Percentiles rank a stretch among this genome's conserved stretches.
Evolutionary conservation across 2,113 vertebrate genomes (phyloP).

Genomic region (Caracal caracal): DNA sequence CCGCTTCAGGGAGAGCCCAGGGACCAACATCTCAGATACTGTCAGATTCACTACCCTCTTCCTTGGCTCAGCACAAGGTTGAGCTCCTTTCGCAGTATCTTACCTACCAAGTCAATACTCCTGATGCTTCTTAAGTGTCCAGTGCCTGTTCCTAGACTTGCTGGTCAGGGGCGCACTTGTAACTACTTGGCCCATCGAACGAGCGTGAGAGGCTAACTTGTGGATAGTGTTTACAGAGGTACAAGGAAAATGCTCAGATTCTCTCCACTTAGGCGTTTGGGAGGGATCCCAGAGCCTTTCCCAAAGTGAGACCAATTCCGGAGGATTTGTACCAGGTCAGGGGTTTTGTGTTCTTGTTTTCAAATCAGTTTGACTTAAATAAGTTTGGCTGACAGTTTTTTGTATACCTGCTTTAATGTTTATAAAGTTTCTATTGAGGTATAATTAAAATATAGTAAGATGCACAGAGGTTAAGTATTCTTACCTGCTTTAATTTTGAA

Average conservation of each 20-base stretch:
- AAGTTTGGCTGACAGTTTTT: conserved; percentile 79
- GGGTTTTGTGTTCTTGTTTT: conserved; percentile 76
- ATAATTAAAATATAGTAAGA: conserved; percentile 77
- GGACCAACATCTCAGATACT: conserved; percentile 73
- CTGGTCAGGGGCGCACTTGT: conserved; percentile 87
- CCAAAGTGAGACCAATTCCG: conserved; percentile 79
- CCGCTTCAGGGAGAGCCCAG: conserved; percentile 67
- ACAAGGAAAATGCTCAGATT: conserved; percentile 85
- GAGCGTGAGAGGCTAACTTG: conserved; percentile 87
- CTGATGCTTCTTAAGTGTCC: conserved; percentile 80
- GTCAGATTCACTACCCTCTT: conserved; percentile 82
- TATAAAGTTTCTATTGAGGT: conserved; percentile 79
- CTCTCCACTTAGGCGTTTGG: conserved; percentile 82
- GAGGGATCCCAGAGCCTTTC: conserved; percentile 83
- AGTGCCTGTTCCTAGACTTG: conserved; percentile 87
- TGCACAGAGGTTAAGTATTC: conserved; percentile 82
- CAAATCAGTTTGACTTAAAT: conserved; percentile 80
- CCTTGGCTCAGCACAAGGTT: conserved; percentile 81
- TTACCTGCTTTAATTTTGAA: conserved; percentile 80
- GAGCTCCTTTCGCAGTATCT: conserved; percentile 80
- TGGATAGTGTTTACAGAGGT: conserved; percentile 90
- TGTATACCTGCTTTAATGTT: conserved; percentile 81
- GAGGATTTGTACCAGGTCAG: conserved; percentile 82
- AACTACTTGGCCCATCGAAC: conserved; percentile 87
- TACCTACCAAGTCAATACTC: conserved; percentile 83